These are phyloP conservation scores for Caenorhabditis remanei DNA, from an alignment of 1,140 invertebrate genomes.

Conservation along the genomic window DNA sequence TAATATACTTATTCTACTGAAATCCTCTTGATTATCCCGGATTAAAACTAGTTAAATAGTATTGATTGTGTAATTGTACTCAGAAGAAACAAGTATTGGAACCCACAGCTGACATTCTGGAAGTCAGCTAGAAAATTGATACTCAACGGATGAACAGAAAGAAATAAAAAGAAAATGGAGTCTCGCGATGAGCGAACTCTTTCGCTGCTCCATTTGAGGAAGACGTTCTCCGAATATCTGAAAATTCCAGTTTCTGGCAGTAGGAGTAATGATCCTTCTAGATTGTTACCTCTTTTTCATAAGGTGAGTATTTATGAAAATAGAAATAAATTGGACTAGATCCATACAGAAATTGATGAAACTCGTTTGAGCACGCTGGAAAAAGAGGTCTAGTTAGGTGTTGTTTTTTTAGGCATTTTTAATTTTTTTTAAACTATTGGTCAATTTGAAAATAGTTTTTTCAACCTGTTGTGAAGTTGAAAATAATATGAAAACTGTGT, in stretches of 20 bases:
- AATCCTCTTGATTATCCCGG: neutral
- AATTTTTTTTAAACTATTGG: too few relatives aligned
- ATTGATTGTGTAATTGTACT: neutral
- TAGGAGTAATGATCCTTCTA: constrained; percentile 88
- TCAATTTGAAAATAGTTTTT: too few relatives aligned
- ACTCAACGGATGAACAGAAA: neutral
- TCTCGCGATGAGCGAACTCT: constrained; percentile 78
- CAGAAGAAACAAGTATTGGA: neutral
- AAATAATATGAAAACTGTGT: too few relatives aligned
- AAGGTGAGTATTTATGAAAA: constrained; percentile 83
- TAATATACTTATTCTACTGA: too few relatives aligned
- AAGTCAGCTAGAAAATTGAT: neutral
- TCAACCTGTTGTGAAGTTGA: too few relatives aligned
- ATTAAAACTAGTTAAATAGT: neutral
- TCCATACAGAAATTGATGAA: too few relatives aligned
- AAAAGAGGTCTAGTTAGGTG: too few relatives aligned
- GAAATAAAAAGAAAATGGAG: constrained; percentile 6
- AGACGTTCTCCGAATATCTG: constrained; percentile 87
- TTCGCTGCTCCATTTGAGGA: constrained; percentile 93
- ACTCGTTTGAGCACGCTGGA: too few relatives aligned
- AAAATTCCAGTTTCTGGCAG: constrained; percentile 70
- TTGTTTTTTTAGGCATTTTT: too few relatives aligned
- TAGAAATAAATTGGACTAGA: constrained; percentile 55
- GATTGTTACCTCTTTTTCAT: constrained; percentile 96
- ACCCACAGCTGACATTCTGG: neutral